phyloP scores from a whole-genome alignment of 2,113 vertebrate species.

The Erythrocercus mccallii region DNA sequence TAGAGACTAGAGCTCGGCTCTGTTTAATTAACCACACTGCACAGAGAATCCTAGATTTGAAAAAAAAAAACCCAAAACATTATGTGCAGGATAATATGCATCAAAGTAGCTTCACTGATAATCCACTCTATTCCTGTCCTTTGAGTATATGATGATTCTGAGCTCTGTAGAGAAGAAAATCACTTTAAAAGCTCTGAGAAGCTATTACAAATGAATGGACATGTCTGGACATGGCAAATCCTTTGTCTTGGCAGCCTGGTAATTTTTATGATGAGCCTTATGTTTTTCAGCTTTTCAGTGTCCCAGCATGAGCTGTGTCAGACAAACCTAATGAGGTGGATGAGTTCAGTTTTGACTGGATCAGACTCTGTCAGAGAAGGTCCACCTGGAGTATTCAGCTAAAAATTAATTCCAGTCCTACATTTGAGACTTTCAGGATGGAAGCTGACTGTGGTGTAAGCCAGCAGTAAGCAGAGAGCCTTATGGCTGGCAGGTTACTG shows the following conservation, averaged over 20 bases:
- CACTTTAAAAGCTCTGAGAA: not conserved
- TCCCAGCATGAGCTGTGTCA: not conserved
- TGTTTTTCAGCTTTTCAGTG: not conserved
- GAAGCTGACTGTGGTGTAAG: not conserved
- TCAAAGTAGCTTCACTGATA: not conserved
- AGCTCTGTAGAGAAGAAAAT: not conserved
- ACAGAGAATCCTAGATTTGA: not conserved
- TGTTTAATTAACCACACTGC: not conserved
- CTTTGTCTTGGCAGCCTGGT: not conserved
- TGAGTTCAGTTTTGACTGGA: not conserved
- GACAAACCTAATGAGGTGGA: not conserved
- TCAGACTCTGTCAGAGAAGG: not conserved
- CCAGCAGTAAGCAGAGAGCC: not conserved
- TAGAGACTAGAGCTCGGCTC: not conserved
- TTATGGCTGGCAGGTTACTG: not conserved
- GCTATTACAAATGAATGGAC: not conserved
- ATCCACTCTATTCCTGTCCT: not conserved
- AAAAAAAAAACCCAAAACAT: not conserved
- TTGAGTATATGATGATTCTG: not conserved
- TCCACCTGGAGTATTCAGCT: not conserved
- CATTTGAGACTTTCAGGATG: not conserved
- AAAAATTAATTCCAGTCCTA: not conserved
- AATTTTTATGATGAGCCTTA: not conserved
- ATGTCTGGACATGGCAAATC: not conserved
- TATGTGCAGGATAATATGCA: not conserved